Evolutionary conservation across 2,113 vertebrate genomes (phyloP).

Genomic region (Protomyctophum bolini): DNA sequence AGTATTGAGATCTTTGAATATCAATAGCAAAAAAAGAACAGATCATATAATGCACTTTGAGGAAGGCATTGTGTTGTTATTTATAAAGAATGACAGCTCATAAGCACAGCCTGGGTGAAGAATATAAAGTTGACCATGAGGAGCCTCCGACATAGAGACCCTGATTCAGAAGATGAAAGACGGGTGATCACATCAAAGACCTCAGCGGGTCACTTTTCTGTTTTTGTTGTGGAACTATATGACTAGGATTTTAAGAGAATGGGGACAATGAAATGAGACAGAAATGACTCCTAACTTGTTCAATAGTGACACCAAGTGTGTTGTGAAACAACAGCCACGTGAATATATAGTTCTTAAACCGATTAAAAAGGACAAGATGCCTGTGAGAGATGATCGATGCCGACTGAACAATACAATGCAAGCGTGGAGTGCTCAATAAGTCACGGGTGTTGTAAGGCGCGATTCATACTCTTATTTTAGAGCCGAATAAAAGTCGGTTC

Average conservation of each 20-base stretch:
- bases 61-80: conserved; percentile 66
- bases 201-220: not conserved
- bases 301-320: conserved; percentile 1
- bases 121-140: conserved; percentile 45
- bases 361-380: conserved; percentile 17
- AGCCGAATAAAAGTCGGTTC: too few relatives aligned
- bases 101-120: conserved; percentile 59
- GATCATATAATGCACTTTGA: conserved; percentile 71
- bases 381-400: conserved; percentile 15
- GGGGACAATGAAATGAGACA: conserved; percentile 27
- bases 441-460: too few relatives aligned
- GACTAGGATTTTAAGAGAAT: not conserved
- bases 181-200: conserved; percentile 17
- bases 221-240: not conserved
- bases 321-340: conserved; percentile 9
- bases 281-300: conserved; percentile 19
- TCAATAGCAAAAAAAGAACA: conserved; percentile 55
- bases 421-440: too few relatives aligned
- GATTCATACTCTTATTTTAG: too few relatives aligned
- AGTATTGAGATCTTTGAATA: conserved; percentile 65
- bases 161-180: conserved; percentile 53
- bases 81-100: conserved; percentile 47
- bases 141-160: conserved; percentile 55
- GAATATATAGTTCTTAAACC: not conserved
- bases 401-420: conserved; percentile 22